Evolutionary conservation across 2,888 invertebrate genomes (phyloP).

Genomic region (Balanococcus diminutus): DNA sequence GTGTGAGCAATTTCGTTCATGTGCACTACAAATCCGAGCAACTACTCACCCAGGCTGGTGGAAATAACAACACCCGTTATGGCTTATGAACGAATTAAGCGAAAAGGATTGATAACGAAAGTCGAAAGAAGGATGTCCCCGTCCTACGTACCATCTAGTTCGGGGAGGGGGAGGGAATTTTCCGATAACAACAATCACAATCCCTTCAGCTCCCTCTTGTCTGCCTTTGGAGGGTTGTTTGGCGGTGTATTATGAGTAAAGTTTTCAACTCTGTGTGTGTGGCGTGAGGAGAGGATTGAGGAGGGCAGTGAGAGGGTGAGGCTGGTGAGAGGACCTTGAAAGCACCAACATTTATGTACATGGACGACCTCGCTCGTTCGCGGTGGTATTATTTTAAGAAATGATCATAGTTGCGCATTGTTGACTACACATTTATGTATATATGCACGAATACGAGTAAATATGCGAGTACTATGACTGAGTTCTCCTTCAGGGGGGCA

Average conservation of each 20-base stretch:
- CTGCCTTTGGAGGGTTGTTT: background rate
- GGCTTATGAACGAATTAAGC: too few species aligned
- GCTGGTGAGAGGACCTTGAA: background rate
- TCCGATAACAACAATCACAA: too few species aligned
- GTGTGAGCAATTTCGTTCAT: too few species aligned
- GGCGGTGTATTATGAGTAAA: background rate
- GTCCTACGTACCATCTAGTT: too few species aligned
- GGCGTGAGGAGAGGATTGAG: background rate
- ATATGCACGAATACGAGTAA: background rate
- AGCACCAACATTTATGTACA: background rate
- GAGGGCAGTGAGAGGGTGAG: background rate
- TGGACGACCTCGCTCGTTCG: background rate
- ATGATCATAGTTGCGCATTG: constrained; percentile 9
- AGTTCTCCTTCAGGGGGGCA: background rate
- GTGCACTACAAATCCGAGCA: too few species aligned
- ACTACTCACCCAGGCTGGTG: too few species aligned
- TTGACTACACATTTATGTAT: background rate
- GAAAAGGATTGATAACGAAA: too few species aligned
- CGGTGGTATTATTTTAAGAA: constrained; percentile 15
- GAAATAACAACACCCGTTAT: too few species aligned
- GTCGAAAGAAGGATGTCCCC: too few species aligned
- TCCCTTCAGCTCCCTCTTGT: too few species aligned
- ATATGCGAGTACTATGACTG: background rate
- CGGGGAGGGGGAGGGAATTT: too few species aligned
- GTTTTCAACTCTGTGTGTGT: background rate